Conservation (phyloP, 2,888 invertebrate genomes). For the Eulithis prunata region DNA sequence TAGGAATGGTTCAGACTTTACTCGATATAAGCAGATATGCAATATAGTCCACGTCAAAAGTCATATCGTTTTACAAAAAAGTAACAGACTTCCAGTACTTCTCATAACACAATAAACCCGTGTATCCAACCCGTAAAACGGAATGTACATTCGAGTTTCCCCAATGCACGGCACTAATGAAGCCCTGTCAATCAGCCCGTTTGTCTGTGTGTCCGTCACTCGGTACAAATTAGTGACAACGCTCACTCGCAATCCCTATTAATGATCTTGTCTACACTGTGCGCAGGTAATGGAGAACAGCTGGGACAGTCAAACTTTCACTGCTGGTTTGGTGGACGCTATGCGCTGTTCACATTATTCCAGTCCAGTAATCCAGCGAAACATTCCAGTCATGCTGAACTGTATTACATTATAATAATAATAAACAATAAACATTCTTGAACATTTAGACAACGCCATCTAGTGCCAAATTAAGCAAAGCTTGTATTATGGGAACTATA, state of each 20-base stretch:
- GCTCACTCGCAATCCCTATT: conserved; percentile 38
- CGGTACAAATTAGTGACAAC: conserved; percentile 74
- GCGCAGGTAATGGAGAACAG: conserved; percentile 21
- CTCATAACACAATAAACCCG: conserved; percentile 26
- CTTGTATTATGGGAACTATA: too few species aligned
- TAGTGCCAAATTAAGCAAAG: too few species aligned
- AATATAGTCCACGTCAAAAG: too few species aligned
- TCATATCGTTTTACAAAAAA: not conserved
- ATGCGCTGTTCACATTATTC: too few species aligned
- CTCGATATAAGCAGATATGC: too few species aligned
- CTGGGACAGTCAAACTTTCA: not conserved
- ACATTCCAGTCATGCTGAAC: too few species aligned
- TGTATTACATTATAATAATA: too few species aligned
- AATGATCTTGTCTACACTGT: conserved; percentile 38
- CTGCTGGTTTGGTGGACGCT: not conserved
- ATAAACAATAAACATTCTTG: too few species aligned
- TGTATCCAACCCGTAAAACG: conserved; percentile 13
- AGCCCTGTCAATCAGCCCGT: conserved; percentile 73
- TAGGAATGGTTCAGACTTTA: too few species aligned
- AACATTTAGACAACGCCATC: too few species aligned
- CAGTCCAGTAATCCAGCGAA: too few species aligned
- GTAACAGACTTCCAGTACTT: not conserved
- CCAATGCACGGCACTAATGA: conserved; percentile 61
- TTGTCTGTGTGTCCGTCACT: conserved; percentile 56
- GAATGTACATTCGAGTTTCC: conserved; percentile 32